phyloP scores from a whole-genome alignment of 1,140 invertebrate genomes.

The Drosophila lowei region DNA sequence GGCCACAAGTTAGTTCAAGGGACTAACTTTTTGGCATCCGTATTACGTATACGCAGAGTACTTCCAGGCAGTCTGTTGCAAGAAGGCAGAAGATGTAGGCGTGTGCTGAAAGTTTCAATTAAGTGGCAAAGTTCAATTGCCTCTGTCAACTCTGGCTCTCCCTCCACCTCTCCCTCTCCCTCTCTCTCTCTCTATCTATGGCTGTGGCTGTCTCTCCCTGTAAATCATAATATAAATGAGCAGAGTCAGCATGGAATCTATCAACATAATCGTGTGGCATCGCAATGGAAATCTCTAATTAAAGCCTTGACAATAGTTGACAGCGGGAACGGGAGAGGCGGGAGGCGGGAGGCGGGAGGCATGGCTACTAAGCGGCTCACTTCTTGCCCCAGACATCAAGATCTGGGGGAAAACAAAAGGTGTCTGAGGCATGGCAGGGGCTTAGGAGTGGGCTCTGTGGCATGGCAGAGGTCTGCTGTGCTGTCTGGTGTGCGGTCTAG shows the following conservation, averaged over 20 bases:
- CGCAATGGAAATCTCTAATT: slow-evolving; percentile 53
- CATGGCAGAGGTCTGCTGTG: slow-evolving; percentile 4
- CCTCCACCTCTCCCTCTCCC: too few species aligned
- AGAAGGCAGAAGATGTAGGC: too few species aligned
- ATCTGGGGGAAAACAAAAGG: slow-evolving; percentile 50
- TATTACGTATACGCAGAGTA: slow-evolving; percentile 39
- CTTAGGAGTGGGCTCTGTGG: background rate
- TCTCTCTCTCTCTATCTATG: too few species aligned
- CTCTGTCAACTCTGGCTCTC: background rate
- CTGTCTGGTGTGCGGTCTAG: slow-evolving; percentile 27
- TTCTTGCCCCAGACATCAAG: slow-evolving; percentile 50
- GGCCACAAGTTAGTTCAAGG: slow-evolving; percentile 26
- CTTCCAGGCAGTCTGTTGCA: too few species aligned
- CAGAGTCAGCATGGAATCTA: slow-evolving; percentile 44
- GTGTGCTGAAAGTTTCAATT: slow-evolving; percentile 45
- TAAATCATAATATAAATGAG: slow-evolving; percentile 35
- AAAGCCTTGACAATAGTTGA: slow-evolving; percentile 55
- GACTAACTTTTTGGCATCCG: slow-evolving; percentile 37
- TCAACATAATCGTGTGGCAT: slow-evolving; percentile 40
- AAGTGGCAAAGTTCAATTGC: slow-evolving; percentile 47
- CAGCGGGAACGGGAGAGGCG: background rate
- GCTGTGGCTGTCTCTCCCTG: background rate
- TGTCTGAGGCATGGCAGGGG: slow-evolving; percentile 26
- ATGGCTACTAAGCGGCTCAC: slow-evolving; percentile 48
- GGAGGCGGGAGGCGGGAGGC: background rate